Percentiles rank a stretch among this genome's conserved stretches.
Conservation (phyloP, 2,888 invertebrate species). For the Diarsia rubi region DNA sequence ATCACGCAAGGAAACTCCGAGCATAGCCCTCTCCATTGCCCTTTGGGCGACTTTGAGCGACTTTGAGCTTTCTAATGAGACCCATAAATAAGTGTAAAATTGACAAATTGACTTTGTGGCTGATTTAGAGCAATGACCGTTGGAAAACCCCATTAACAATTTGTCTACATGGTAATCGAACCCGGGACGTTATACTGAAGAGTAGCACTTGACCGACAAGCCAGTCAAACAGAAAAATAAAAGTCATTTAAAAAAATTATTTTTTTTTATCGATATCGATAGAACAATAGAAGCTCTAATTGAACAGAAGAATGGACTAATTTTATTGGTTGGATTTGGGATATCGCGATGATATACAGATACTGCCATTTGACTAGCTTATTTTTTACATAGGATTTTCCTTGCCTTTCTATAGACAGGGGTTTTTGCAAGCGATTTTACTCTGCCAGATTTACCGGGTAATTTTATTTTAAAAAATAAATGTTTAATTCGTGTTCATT, state of each 20-base stretch:
- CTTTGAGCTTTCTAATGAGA: too few relatives aligned
- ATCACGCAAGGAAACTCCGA: too few relatives aligned
- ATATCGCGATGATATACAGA: constrained; percentile 82
- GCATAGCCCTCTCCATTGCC: too few relatives aligned
- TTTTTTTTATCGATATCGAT: constrained; percentile 39
- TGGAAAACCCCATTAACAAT: not conserved
- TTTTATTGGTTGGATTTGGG: constrained; percentile 87
- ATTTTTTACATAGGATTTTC: constrained; percentile 69
- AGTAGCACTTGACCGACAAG: not conserved
- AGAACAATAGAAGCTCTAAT: constrained; percentile 66
- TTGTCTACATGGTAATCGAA: not conserved
- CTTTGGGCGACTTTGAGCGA: too few relatives aligned
- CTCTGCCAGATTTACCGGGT: constrained; percentile 11
- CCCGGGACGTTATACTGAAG: not conserved
- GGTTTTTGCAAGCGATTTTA: constrained; percentile 42
- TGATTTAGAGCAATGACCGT: not conserved
- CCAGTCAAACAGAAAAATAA: not conserved
- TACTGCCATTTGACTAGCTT: constrained; percentile 74
- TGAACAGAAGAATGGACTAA: constrained; percentile 80
- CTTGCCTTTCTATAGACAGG: constrained; percentile 48
- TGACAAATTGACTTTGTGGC: not conserved
- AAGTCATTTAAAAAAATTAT: not conserved
- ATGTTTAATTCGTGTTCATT: constrained; percentile 10
- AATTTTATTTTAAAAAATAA: constrained; percentile 11
- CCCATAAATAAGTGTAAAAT: too few relatives aligned